Evolutionary conservation across 2,888 invertebrate species (phyloP).

Genomic region (Heliconius ismenius): DNA sequence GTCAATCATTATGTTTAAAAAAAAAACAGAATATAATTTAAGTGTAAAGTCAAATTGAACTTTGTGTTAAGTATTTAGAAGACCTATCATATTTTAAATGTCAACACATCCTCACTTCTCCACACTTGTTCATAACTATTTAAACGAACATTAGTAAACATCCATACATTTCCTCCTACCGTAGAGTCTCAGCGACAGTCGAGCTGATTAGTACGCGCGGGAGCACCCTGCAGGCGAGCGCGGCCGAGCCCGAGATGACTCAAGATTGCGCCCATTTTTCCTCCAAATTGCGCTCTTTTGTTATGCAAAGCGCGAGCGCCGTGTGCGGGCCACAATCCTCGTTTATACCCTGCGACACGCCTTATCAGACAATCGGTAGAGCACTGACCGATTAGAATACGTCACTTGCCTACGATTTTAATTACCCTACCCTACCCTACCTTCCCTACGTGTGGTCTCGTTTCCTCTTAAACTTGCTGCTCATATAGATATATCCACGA

Average conservation of each 20-base stretch:
- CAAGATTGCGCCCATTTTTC: slow-evolving; percentile 78
- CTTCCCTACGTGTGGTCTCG: slow-evolving; percentile 34
- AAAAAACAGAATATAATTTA: not conserved
- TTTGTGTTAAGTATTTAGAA: too few species aligned
- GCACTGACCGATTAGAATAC: slow-evolving; percentile 79
- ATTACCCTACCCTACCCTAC: slow-evolving; percentile 37
- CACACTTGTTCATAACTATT: not conserved
- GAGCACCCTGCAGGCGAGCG: slow-evolving; percentile 55
- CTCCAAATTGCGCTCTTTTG: slow-evolving; percentile 80
- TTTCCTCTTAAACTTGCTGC: slow-evolving; percentile 34
- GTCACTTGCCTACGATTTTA: slow-evolving; percentile 57
- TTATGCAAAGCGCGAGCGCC: slow-evolving; percentile 80
- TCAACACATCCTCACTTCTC: not conserved
- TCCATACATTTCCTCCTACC: slow-evolving; percentile 30
- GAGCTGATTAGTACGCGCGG: slow-evolving; percentile 57
- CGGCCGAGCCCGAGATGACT: slow-evolving; percentile 63
- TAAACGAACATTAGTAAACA: slow-evolving; percentile 19
- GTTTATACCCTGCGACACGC: slow-evolving; percentile 72
- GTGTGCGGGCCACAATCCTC: slow-evolving; percentile 78
- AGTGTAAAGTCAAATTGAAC: not conserved
- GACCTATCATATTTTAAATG: too few species aligned
- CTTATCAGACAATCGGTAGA: slow-evolving; percentile 74
- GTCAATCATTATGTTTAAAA: not conserved
- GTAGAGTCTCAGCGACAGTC: slow-evolving; percentile 34
- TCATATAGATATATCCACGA: slow-evolving; percentile 17